Evolutionary conservation across 2,888 invertebrate species (phyloP).

Genomic region (Drosophila kuntzei): DNA sequence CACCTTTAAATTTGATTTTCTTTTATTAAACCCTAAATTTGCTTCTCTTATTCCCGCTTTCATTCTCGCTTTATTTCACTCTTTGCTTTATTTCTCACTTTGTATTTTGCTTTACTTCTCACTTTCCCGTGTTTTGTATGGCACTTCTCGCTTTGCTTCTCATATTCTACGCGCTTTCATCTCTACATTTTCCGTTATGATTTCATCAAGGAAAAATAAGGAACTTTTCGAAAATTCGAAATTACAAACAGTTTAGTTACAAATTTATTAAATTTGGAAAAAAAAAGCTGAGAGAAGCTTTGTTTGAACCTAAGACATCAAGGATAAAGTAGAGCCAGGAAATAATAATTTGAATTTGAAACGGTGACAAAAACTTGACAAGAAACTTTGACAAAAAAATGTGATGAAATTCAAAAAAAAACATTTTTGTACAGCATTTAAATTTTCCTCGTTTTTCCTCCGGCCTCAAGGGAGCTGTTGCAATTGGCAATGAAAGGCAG

Average conservation of each 20-base stretch:
- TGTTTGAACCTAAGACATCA: too few species aligned
- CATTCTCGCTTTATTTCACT: neutral
- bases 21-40: neutral
- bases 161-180: neutral
- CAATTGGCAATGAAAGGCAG: constrained; percentile 1
- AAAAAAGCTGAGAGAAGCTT: too few species aligned
- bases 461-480: neutral
- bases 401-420: neutral
- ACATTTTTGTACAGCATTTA: neutral
- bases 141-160: constrained; percentile 1
- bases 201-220: neutral
- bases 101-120: neutral
- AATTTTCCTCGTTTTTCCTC: neutral
- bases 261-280: too few species aligned
- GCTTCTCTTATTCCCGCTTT: neutral
- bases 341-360: too few species aligned
- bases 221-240: too few species aligned
- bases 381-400: neutral
- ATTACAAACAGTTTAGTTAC: too few species aligned
- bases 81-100: constrained; percentile 1
- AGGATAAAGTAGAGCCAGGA: too few species aligned
- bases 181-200: too few species aligned
- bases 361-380: neutral
- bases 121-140: neutral
- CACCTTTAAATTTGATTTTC: neutral